Evolutionary conservation across 1,140 invertebrate genomes (phyloP).

Genomic region (Manduca sexta): DNA sequence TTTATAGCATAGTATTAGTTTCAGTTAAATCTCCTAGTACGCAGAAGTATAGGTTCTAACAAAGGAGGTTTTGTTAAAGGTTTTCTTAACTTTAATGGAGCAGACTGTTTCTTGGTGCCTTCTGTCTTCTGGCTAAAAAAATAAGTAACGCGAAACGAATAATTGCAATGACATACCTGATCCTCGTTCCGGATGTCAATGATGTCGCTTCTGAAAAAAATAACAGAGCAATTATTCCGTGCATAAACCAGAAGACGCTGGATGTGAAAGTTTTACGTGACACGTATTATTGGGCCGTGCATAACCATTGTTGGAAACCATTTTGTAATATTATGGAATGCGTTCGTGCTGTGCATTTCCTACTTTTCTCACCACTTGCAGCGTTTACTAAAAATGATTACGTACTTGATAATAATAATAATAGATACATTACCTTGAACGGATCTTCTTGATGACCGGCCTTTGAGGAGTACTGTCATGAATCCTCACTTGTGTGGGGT

Average conservation of each 20-base stretch:
- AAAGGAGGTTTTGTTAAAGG: too few relatives aligned
- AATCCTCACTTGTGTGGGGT: conserved; percentile 82
- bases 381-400: background rate
- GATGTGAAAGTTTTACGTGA: background rate
- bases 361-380: background rate
- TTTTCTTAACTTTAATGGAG: too few relatives aligned
- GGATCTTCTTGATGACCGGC: conserved; percentile 77
- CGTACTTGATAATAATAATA: background rate
- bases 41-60: too few relatives aligned
- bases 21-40: too few relatives aligned
- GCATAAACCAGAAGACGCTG: background rate
- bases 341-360: too few relatives aligned
- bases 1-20: too few relatives aligned
- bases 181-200: conserved; percentile 56
- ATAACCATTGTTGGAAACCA: conserved; percentile 8
- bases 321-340: background rate
- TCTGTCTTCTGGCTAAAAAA: too few relatives aligned
- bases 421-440: conserved; percentile 44
- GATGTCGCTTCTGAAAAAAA: conserved; percentile 60
- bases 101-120: too few relatives aligned
- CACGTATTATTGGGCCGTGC: conserved; percentile 8
- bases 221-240: conserved; percentile 1
- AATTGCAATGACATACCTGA: conserved; percentile 44
- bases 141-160: too few relatives aligned
- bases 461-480: conserved; percentile 83